Conservation (phyloP, 1,140 invertebrate genomes). For the Pseudomyrmex sp. region DNA sequence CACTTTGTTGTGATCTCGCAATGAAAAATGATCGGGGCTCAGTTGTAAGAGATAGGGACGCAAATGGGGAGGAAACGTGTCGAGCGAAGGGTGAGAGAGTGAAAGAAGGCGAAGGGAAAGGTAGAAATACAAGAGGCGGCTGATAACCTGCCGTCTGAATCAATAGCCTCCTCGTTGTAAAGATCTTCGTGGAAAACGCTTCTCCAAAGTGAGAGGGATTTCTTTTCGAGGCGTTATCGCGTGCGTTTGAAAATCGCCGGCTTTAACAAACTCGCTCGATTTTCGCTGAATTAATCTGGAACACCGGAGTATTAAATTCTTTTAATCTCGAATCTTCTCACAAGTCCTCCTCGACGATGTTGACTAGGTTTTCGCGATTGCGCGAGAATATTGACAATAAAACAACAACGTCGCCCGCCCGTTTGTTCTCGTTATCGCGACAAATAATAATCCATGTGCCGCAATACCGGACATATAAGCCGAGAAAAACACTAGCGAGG, state of each 20-base stretch:
- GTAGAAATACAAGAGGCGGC: slow-evolving; percentile 16
- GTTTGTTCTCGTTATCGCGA: slow-evolving; percentile 52
- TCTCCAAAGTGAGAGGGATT: not conserved
- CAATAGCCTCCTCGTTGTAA: slow-evolving; percentile 19
- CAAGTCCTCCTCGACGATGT: not conserved
- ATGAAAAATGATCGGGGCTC: slow-evolving; percentile 35
- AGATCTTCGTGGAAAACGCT: slow-evolving; percentile 26
- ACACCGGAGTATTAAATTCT: slow-evolving; percentile 41
- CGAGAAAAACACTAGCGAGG: slow-evolving; percentile 24
- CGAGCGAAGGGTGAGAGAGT: not conserved
- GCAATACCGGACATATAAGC: slow-evolving; percentile 45
- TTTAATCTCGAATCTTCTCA: slow-evolving; percentile 33
- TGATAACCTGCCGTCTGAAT: slow-evolving; percentile 21
- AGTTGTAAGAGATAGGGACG: not conserved
- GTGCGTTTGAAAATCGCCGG: not conserved
- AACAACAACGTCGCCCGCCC: not conserved
- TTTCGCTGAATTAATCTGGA: slow-evolving; percentile 33
- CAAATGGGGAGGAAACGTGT: slow-evolving; percentile 10
- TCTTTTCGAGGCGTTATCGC: not conserved
- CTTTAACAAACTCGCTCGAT: slow-evolving; percentile 18
- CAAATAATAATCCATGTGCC: slow-evolving; percentile 46
- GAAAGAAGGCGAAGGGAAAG: not conserved
- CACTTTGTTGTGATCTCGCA: not conserved
- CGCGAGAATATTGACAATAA: slow-evolving; percentile 50
- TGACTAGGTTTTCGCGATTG: slow-evolving; percentile 25